Evolutionary conservation across 2,113 vertebrate species (phyloP), one percentile per base, ranked within the genome.

Genomic region (Oreochromis spilurus): DNA sequence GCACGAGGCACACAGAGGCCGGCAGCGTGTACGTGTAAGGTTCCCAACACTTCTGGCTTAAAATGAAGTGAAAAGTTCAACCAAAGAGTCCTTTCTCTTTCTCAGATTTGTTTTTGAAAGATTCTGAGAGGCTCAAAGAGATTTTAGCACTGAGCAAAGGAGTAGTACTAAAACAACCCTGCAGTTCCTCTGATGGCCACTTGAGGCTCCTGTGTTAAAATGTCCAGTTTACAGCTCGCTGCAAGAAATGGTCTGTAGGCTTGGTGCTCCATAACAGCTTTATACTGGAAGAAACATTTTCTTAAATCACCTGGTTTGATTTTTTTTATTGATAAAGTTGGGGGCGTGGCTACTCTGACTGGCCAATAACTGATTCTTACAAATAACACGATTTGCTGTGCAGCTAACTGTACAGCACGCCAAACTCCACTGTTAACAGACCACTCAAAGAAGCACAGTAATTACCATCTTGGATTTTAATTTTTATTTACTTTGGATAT

Each of bases 341-440:
- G 17, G 4, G 60, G 60, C 0, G 31, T 62, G 58, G 58, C 31
- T 62, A 7, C 60, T 65, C 34, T 65, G 60, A 21, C 60, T 3
- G 57, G 8, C 57, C 1, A 60, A 34, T 1, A 60, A 60, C 5
- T 0, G 16, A 36, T 12, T 62, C 17, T 12, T 62, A 62, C 31
- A 36, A 62, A 11, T 1, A 19, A 34, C 0, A 34, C 9, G 3
- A 19, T 31, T 62, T 4, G 16, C 0, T 0, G 29, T 58, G 55
- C 1, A 3, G 29, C 8, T 34, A 60, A 60, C 29, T 0, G 5
- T 34, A 60, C 57, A 19, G 17, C 31, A 7, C 9, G 17, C 31
- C 58, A 12, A 0, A 4, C 29, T 19, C 9, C 58, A 36, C 26
- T n/a, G 58, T 2, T 36, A n/a, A 62, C 58, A 12, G 17, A 62